These are phyloP conservation scores for Pteria penguin DNA, from an alignment of 2,888 invertebrate species.

Conservation along the genomic window DNA sequence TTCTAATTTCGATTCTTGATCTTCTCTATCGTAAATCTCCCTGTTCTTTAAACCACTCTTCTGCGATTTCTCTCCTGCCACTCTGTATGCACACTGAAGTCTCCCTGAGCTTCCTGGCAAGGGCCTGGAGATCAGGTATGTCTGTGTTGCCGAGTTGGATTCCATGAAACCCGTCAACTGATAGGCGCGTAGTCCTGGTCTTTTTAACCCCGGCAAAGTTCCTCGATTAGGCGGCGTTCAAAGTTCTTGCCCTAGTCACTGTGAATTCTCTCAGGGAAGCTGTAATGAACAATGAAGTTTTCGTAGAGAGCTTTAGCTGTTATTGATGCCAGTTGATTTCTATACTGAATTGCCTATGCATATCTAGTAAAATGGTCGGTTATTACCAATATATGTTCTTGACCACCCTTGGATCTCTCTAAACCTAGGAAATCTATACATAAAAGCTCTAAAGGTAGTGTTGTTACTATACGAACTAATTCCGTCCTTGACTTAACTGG, in stretches of 20 bases:
- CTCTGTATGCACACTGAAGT: not conserved
- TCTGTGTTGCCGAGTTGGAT: not conserved
- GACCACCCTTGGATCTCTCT: too few relatives aligned
- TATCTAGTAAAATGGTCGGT: conserved; percentile 50
- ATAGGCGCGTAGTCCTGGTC: conserved; percentile 36
- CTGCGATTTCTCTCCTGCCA: not conserved
- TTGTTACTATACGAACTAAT: conserved; percentile 16
- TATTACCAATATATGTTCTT: too few relatives aligned
- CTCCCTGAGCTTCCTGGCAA: not conserved
- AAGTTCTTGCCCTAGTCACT: conserved; percentile 44
- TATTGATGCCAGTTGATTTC: conserved; percentile 40
- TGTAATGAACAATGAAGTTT: too few relatives aligned
- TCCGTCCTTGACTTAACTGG: conserved; percentile 1
- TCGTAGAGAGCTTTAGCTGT: conserved; percentile 47
- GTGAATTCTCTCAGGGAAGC: too few relatives aligned
- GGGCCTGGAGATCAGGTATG: not conserved
- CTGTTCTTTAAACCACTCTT: not conserved
- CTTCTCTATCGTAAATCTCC: not conserved
- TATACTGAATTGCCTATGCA: conserved; percentile 37
- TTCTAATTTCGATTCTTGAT: not conserved
- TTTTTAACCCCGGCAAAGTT: conserved; percentile 39
- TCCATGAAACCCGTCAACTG: conserved; percentile 23
- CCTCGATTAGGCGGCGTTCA: conserved; percentile 38
- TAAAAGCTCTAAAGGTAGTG: conserved; percentile 41
- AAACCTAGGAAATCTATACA: conserved; percentile 43